A percentile compares a stretch with the other conserved stretches of the same genome.
These are phyloP conservation scores for Perodicticus potto DNA, from an alignment of 2,797 vertebrate species.

Conservation along the genomic window DNA sequence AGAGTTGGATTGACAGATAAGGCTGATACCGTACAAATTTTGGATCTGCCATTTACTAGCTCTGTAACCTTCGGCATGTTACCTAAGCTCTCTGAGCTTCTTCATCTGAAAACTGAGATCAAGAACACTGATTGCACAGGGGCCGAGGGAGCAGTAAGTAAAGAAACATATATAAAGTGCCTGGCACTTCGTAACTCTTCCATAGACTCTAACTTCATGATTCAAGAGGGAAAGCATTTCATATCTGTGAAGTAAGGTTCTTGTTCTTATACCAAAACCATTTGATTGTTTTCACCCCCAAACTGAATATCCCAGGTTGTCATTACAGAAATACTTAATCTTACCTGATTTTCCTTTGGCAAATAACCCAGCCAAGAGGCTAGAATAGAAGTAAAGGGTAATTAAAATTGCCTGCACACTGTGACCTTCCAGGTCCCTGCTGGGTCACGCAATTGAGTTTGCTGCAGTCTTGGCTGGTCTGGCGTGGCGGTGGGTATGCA, in stretches of 20 bases:
- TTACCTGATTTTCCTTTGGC: background rate
- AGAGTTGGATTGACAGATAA: background rate
- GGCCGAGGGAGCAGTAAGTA: background rate
- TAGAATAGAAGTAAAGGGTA: background rate
- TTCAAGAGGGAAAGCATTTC: background rate
- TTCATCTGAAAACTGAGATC: background rate
- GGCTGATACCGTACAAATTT: background rate
- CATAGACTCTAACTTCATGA: background rate
- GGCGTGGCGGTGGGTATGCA: too few relatives aligned
- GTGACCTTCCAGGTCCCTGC: background rate
- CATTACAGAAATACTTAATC: constrained; percentile 42
- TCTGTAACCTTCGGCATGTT: constrained; percentile 6
- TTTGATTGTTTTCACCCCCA: constrained; percentile 49
- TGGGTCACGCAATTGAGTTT: background rate
- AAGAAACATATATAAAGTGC: constrained; percentile 7
- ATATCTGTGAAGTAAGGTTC: background rate
- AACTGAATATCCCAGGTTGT: background rate
- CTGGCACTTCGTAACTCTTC: background rate
- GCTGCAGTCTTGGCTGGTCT: background rate
- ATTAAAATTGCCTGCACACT: background rate
- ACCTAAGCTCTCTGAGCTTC: background rate
- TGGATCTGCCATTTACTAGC: background rate
- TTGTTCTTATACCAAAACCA: background rate
- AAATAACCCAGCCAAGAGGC: background rate
- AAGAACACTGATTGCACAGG: background rate